Evolutionary conservation across 2,888 invertebrate genomes (phyloP).

Genomic region (Acanthacorydalis orientalis): DNA sequence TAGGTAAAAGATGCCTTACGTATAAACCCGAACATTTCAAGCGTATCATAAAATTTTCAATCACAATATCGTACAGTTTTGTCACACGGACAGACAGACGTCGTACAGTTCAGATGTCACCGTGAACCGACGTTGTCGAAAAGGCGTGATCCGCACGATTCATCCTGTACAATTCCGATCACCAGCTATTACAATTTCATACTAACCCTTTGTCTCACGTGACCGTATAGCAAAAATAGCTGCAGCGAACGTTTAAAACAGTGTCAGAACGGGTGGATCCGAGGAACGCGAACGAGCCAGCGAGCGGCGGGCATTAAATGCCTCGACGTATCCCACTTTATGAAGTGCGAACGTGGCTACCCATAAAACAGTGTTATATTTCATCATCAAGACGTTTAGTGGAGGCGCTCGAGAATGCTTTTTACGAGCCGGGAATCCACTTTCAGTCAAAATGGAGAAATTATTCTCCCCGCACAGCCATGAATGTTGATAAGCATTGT

Average conservation of each 20-base stretch:
- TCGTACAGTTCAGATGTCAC: no score
- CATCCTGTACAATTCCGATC: no score
- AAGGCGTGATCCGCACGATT: no score
- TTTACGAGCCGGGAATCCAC: conserved; percentile 6
- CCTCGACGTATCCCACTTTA: background rate
- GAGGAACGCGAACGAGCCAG: background rate
- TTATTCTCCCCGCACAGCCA: conserved; percentile 8
- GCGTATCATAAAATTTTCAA: no score
- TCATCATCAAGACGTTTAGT: conserved; percentile 7
- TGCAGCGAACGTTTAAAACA: background rate
- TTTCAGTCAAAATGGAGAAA: conserved; percentile 8
- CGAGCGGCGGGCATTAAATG: background rate
- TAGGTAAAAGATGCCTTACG: no score
- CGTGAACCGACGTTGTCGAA: no score
- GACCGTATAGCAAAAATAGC: background rate
- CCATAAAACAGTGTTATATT: conserved; percentile 6
- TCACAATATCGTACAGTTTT: no score
- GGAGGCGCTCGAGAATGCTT: conserved; percentile 7
- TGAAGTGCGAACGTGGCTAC: background rate
- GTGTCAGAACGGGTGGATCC: background rate
- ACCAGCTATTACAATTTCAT: no score
- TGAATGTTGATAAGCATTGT: conserved; percentile 11
- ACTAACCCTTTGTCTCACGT: no score
- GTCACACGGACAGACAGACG: no score
- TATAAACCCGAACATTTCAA: no score